Percentiles rank a stretch among this genome's conserved stretches.
Evolutionary conservation across 2,888 invertebrate species (phyloP).

Genomic region (Gymnoscelis rufifasciata): DNA sequence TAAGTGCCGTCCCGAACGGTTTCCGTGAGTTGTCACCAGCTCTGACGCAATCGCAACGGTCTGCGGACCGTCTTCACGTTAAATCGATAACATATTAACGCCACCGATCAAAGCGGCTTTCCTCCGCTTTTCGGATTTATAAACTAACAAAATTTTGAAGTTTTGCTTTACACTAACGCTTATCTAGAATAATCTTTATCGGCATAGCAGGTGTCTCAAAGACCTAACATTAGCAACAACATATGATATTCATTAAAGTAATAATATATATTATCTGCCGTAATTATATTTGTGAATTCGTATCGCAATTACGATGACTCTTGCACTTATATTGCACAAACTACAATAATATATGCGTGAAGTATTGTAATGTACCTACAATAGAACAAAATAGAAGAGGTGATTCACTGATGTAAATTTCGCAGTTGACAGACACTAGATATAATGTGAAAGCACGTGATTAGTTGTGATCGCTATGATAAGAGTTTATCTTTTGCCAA

Average conservation of each 20-base stretch:
- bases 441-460: slow-evolving; percentile 24
- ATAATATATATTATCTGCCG: neutral
- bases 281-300: neutral
- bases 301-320: neutral
- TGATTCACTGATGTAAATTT: slow-evolving; percentile 14
- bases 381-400: slow-evolving; percentile 12
- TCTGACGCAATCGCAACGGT: slow-evolving; percentile 61
- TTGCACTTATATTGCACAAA: slow-evolving; percentile 4
- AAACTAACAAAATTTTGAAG: slow-evolving; percentile 35
- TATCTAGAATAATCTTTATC: slow-evolving; percentile 22
- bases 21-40: slow-evolving; percentile 54
- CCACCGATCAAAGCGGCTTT: slow-evolving; percentile 68
- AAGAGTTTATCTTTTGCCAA: slow-evolving; percentile 45
- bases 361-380: slow-evolving; percentile 6
- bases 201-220: slow-evolving; percentile 22
- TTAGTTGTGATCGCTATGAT: slow-evolving; percentile 39
- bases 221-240: slow-evolving; percentile 1
- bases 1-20: slow-evolving; percentile 52
- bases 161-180: slow-evolving; percentile 27
- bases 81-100: slow-evolving; percentile 70
- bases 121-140: slow-evolving; percentile 50
- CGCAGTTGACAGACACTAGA: slow-evolving; percentile 13
- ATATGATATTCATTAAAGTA: neutral
- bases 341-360: slow-evolving; percentile 15
- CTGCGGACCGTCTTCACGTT: slow-evolving; percentile 59